Base-by-base conservation (phyloP, 2,113 vertebrate genomes). In the Cyanistes caeruleus region DNA sequence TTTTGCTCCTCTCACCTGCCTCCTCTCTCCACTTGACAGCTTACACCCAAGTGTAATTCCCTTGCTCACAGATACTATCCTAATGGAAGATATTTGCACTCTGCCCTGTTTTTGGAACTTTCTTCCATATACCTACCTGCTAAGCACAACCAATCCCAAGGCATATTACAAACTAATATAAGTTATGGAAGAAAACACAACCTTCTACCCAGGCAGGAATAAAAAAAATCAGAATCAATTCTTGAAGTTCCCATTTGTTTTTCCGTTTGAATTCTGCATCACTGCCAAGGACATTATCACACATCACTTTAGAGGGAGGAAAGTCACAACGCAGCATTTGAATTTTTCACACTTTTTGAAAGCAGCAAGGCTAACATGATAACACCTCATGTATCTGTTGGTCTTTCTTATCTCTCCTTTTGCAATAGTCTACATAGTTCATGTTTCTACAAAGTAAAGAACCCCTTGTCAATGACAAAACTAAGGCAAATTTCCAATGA, bases 231-330 rank as follows among this genome's bases (percentile, higher is more conserved):
- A 62, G 14, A 83, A 89, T 74, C 41, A 56, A 37, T 84, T 77
- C 0, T 20, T 5, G 2, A 15, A 58, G 7, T 3, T 87, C 25
- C 24, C 60, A 9, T 69, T 33, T 4, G 3, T 13, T 23, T 17
- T 86, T 21, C n/a, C 65, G 19, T 62, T 37, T 43, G 25, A 89
- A 84, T 41, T 75, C 43, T 56, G 17, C n/a, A 74, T 15, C 20
- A 39, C 10, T 69, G 51, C 17, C 46, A 84, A 84, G 33, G 27
- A 69, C 4, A 1, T 69, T 43, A 67, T 7, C 44, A 56, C 58
- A 49, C 9, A 41, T 33, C n/a, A 67, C 35, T 43, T 87, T 35
- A n/a, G 27, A 89, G 23, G 22, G 18, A 86, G 15, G 5, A 41
- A 70, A 72, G 25, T 27, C n/a, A 52, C 11, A 24, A 23, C 0